Evolutionary conservation across 2,797 vertebrate genomes (phyloP), one percentile per base, ranked within the genome.

Genomic region (Lithobates pipiens): DNA sequence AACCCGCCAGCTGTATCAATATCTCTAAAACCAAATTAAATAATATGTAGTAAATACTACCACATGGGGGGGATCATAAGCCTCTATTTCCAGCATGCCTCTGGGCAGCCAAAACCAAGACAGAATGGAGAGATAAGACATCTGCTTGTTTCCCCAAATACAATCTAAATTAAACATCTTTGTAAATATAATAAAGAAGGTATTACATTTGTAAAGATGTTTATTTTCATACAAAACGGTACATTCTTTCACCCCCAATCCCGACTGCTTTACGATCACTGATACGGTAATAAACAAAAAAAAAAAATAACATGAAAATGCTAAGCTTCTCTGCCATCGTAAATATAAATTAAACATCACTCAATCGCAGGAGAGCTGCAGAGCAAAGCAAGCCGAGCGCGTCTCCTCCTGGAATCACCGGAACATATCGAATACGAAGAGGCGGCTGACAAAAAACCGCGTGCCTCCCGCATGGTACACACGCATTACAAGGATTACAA

Each of bases 401-500:
- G 3, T 23, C 34, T 42, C 21, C 34, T 10, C 36, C 5, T 23
- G 6, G 70, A 16, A 42, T 21, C 36, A 42, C 36, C 13, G 9
- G 13, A 25, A 61, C 50, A 13, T 57, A 3, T 29, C 6, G 34
- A 50, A 23, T 11, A 76, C 29, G 10, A 7, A 23, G 27, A 29
- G 46, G 42, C 74, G 29, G 75, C 21, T 54, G 76, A 63, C 61
- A 29, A 13, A 25, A 54, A 36, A 32, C 1, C 5, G 10, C 13
- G 3, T 16, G 1, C 18, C 63, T 32, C 63, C 77, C 25, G 25
- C n/a, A 11, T 67, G 63, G 77, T 10, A 69, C 77, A 27, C 9
- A n/a, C n/a, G 18, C 36, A 46, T 68, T 70, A 69, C 70, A n/a
- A 50, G 77, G 71, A 82, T 82, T 65, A 46, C 80, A 80, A 80